Conservation (phyloP, 2,113 vertebrate species). For the Neoarius graeffei region DNA sequence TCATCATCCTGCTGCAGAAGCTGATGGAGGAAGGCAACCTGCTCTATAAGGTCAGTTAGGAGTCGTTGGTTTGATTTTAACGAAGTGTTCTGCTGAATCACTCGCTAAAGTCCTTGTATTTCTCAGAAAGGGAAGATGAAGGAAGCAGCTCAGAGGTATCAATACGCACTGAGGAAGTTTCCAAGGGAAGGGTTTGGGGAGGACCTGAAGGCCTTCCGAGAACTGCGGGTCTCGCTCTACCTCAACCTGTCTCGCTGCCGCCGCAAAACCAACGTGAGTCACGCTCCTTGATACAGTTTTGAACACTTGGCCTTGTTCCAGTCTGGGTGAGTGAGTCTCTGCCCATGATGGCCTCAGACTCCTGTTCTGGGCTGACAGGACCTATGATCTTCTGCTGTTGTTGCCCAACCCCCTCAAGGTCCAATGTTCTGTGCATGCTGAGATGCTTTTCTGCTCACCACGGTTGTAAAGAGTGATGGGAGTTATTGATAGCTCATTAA, state of each 20-base stretch:
- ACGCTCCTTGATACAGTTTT: no score
- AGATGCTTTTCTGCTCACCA: no score
- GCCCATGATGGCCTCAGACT: no score
- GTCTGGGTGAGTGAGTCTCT: no score
- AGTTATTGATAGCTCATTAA: no score
- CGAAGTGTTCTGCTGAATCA: background rate
- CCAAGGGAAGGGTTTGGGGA: constrained; percentile 91
- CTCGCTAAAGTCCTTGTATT: background rate
- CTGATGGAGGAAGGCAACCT: constrained; percentile 97
- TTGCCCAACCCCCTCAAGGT: no score
- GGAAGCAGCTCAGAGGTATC: constrained; percentile 95
- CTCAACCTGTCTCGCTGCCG: constrained; percentile 94
- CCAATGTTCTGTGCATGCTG: no score
- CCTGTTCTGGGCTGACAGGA: no score
- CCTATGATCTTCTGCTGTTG: no score
- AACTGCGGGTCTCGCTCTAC: constrained; percentile 91
- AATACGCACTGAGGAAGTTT: constrained; percentile 93
- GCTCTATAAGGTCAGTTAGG: constrained; percentile 80
- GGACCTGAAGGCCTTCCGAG: constrained; percentile 90
- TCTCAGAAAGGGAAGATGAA: constrained; percentile 97
- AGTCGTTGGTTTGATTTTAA: background rate
- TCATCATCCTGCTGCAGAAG: constrained; percentile 97
- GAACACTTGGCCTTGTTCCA: no score
- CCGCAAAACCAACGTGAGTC: constrained; percentile 93
- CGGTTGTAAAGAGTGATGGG: no score